Percentiles rank a stretch among this genome's conserved stretches.
phyloP scores from a whole-genome alignment of 2,888 invertebrate species.

The Pteria penguin region DNA sequence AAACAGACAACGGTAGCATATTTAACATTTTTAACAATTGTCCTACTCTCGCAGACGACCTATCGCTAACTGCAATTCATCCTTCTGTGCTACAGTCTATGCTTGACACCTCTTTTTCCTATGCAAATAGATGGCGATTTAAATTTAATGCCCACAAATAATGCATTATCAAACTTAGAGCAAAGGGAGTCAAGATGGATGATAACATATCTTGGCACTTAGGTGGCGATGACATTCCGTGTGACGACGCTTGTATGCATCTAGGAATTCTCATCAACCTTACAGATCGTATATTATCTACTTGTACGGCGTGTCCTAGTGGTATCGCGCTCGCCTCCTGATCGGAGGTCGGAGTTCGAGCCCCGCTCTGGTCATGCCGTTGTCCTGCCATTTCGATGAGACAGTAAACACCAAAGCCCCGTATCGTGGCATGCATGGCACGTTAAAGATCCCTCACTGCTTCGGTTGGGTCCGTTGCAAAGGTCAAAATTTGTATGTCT shows the following conservation, averaged over 20 bases:
- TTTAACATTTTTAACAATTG: neutral
- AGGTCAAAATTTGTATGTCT: too few species aligned
- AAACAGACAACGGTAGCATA: neutral
- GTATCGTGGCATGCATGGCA: too few species aligned
- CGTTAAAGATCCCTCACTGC: too few species aligned
- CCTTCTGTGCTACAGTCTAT: neutral
- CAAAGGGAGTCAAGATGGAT: neutral
- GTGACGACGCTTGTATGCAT: neutral
- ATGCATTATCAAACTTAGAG: neutral
- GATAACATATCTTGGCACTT: neutral
- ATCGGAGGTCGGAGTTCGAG: too few species aligned
- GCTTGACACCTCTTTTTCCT: neutral
- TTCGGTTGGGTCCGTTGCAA: too few species aligned
- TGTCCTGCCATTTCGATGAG: too few species aligned
- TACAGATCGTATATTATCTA: neutral
- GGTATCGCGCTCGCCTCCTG: too few species aligned
- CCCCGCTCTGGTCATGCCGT: too few species aligned
- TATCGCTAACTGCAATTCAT: neutral
- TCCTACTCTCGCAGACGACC: neutral
- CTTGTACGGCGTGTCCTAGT: constrained; percentile 3
- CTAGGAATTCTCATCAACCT: constrained; percentile 9
- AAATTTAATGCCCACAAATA: too few species aligned
- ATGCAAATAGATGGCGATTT: neutral
- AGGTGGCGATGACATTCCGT: neutral
- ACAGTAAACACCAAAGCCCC: too few species aligned